Base-by-base conservation (phyloP, 30 jellyfish, hydroid and myxozoan genomes). In the Aurelia aurita complex sp. Pacific region DNA sequence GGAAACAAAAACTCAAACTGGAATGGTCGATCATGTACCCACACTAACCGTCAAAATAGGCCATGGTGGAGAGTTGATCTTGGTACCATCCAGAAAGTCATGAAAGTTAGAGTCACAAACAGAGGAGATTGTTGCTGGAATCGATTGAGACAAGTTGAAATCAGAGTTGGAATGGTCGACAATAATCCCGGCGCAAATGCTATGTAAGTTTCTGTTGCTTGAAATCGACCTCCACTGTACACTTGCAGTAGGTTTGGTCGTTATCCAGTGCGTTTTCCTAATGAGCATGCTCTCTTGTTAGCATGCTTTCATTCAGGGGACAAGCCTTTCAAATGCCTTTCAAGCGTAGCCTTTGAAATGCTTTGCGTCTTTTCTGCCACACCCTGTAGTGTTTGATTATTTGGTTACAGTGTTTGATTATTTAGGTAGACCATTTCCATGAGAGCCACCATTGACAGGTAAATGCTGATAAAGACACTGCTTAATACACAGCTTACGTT, bases 61-160 rank as follows among this genome's bases (percentile, higher is more conserved):
- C 92, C 92, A 70, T 82, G 92, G 92, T 82, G 92, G 96, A 86
- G 88, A 68, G 96, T 86, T n/a, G 96, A 86, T 55, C 51, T 86
- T 36, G 32, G 74, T 13, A 4, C 68, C 4, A 55, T 43, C 11
- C 77, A 86, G 57, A 76, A 73, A 55, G 86, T 86, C 4, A 19
- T 54, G 29, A 68, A 69, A 23, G 89, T 73, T 15, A 60, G 36
- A 66, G n/a, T 82, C 12, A 70, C 92, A 38, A 82, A 82, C 86
- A 63, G 89, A 82, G 53, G 64, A 13, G 92, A 82, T 42, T 82
- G 92, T 55, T 82, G 92, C 40, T 73, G 92, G 80, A 72, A 16
- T 23, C 69, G 92, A 71, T 54, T 82, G 85, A 72, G 92, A 63
- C 73, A 38, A 18, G 69, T 82, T 72, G 92, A 82, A 42, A 72